Evolutionary conservation across 2,797 vertebrate species (phyloP), one percentile per base, ranked within the genome.

Genomic region (Phrynocephalus forsythii): DNA sequence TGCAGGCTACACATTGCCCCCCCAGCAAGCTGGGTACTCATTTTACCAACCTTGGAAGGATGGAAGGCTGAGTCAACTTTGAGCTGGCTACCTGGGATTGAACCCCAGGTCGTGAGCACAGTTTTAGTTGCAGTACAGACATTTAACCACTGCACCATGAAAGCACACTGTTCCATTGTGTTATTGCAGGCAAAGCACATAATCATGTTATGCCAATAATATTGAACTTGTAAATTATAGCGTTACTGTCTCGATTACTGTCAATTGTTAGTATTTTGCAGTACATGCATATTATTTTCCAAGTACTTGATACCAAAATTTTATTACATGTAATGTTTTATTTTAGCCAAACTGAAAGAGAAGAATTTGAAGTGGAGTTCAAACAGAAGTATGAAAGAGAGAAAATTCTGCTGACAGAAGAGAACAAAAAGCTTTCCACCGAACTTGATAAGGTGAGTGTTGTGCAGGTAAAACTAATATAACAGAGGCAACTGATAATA

Each of bases 371-470:
- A 97, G 97, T 96, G 0, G 98, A 99, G 89, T 97, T 97, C 95
- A 99, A 98, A 94, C 98, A 98, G 95, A 99, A 99, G 90, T 98
- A 97, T 50, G 99, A 99, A 95, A 96, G 98, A 86, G 99, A 99
- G 94, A 97, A 97, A 92, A 89, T 96, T 63, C 96, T 98, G 86
- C 93, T 99, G 77, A 97, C 95, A 0, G 98, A 99, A 71, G 98
- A 99, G 86, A 99, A 99, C 92, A 99, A 98, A 96, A 99, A 98
- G 88, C 96, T 99, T 81, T 98, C 97, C n/a, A 98, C 92, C 94
- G 98, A 99, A 76, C 96, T 99, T 82, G 98, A 99, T 92, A 98
- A 99, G 98, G 99, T 99, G 92, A 94, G 96, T 94, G 63, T 76
- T 82, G 56, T n/a, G 71, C 67, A 50, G 16, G 18, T 66, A 76